These are phyloP conservation scores for Toxonevra muliebris DNA, from an alignment of 2,888 invertebrate species.

Conservation along the genomic window DNA sequence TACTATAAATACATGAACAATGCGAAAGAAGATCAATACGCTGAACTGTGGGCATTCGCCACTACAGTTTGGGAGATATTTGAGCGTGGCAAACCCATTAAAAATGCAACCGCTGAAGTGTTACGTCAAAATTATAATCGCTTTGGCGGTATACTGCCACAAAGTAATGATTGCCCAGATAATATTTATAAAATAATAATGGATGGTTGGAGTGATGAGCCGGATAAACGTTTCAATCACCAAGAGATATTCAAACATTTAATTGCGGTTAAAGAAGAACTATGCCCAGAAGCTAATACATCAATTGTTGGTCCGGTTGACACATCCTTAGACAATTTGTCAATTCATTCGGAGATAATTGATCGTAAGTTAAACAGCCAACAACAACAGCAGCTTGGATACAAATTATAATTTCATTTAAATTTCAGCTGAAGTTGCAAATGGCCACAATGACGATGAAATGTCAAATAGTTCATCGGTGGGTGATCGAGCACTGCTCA, in stretches of 20 bases:
- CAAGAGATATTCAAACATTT: conserved; percentile 78
- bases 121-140: conserved; percentile 48
- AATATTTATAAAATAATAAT: conserved; percentile 81
- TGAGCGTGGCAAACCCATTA: conserved; percentile 73
- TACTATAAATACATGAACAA: conserved; percentile 75
- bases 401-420: no score
- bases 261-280: conserved; percentile 46
- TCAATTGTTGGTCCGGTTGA: conserved; percentile 30
- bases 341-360: conserved; percentile 35
- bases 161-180: conserved; percentile 75
- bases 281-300: conserved; percentile 36
- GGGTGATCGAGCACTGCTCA: conserved; percentile 36
- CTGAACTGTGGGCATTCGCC: conserved; percentile 92
- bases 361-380: conserved; percentile 20
- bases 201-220: conserved; percentile 83
- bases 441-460: conserved; percentile 38
- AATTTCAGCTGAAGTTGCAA: conserved; percentile 10
- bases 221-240: conserved; percentile 77
- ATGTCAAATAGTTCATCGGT: conserved; percentile 34
- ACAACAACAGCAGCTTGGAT: not conserved
- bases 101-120: conserved; percentile 50
- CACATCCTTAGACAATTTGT: conserved; percentile 39
- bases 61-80: conserved; percentile 95
- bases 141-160: conserved; percentile 71
- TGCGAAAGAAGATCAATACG: conserved; percentile 74